Conservation (phyloP, 1,140 invertebrate species). For the Cydia fagiglandana region DNA sequence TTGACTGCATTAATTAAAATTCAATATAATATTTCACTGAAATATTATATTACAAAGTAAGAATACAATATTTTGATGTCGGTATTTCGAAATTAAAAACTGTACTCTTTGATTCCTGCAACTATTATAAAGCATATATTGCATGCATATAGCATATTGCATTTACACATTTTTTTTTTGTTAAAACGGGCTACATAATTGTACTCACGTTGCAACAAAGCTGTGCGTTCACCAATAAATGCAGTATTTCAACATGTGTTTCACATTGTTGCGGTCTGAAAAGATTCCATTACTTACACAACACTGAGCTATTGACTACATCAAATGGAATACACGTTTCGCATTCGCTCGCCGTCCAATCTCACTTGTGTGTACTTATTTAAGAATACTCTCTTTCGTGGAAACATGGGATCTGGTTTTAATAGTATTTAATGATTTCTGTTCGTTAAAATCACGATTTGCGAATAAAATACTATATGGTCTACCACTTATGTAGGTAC, state of each 20-base stretch:
- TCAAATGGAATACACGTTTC: background rate
- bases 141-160: no score
- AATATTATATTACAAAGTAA: no score
- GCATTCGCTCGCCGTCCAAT: constrained; percentile 1
- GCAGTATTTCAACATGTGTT: constrained; percentile 11
- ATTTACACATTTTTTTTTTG: background rate
- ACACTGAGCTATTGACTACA: constrained; percentile 30
- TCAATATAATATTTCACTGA: no score
- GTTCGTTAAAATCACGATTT: background rate
- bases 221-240: background rate
- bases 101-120: no score
- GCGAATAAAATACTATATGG: background rate
- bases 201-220: background rate
- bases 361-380: background rate
- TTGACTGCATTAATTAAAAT: no score
- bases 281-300: constrained; percentile 29
- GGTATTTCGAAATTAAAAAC: no score
- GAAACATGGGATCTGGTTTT: background rate
- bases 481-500: background rate
- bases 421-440: background rate
- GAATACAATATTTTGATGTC: no score
- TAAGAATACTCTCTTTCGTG: background rate
- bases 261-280: constrained; percentile 25
- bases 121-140: no score
- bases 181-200: background rate